phyloP scores from a whole-genome alignment of 1,140 invertebrate species.

The Drosophila grimshawi region DNA sequence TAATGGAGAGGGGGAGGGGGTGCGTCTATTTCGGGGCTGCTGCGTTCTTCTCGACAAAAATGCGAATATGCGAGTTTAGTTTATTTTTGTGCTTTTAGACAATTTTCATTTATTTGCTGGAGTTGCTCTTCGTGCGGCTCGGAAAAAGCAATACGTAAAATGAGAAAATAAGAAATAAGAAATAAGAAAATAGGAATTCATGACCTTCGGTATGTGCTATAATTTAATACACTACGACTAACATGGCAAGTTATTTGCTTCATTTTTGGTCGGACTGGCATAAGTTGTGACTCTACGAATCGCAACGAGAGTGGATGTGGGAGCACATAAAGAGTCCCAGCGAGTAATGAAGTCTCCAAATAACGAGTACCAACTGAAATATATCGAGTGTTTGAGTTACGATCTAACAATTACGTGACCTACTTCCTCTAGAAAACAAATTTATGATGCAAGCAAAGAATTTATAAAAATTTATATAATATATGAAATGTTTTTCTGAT shows the following conservation, averaged over 20 bases:
- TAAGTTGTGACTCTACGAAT: conserved; percentile 4
- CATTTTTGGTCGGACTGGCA: background rate
- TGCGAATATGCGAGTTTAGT: conserved; percentile 84
- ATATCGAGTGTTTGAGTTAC: background rate
- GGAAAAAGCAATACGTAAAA: conserved; percentile 77
- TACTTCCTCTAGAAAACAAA: background rate
- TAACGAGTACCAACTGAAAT: background rate
- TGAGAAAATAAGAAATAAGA: conserved; percentile 70
- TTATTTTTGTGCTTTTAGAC: conserved; percentile 83
- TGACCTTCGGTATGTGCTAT: conserved; percentile 80
- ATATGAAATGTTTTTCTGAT: too few species aligned
- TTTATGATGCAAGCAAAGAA: background rate
- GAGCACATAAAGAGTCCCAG: background rate
- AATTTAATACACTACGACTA: conserved; percentile 76
- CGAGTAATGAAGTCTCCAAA: conserved; percentile 4
- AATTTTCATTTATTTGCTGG: conserved; percentile 82
- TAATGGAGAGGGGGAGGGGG: background rate
- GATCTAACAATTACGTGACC: background rate
- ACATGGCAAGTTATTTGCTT: conserved; percentile 57
- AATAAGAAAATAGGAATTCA: conserved; percentile 81
- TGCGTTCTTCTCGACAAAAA: conserved; percentile 71
- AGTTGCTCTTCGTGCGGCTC: conserved; percentile 33
- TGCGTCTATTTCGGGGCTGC: conserved; percentile 53
- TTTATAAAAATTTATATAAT: too few species aligned
- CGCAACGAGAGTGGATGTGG: background rate